Evolutionary conservation across 2,113 vertebrate species (phyloP), one percentile per base, ranked within the genome.

Genomic region (Holacanthus passer): DNA sequence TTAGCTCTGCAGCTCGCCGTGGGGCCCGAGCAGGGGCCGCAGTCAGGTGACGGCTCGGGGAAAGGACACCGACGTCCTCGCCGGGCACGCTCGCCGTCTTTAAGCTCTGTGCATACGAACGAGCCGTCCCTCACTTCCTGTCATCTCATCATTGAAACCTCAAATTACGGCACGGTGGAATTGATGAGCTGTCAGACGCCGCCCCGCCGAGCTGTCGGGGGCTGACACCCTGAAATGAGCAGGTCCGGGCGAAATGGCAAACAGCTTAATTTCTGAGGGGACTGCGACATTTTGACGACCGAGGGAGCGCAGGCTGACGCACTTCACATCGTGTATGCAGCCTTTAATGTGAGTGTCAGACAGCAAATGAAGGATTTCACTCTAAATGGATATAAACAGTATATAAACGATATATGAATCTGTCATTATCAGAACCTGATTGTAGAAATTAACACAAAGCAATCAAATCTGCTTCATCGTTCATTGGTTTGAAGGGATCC

Each of bases 91-190:
- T 48, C 10, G 13, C 64, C 3, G 47, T 8, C 19, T n/a, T 82
- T 53, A 43, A 77, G 76, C 63, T 10, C 13, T 0, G 55, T 32
- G 53, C 73, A 24, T 59, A n/a, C 3, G 27, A 67, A 55, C 2
- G 8, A 9, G 45, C 68, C 13, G 31, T 71, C 45, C 58, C 58
- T 79, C 71, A 22, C 35, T 77, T 66, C 24, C 82, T 83, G 88
- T 81, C 91, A 81, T 45, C 62, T 63, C 65, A 20, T 83, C 87
- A 77, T 1, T 63, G 63, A 87, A 90, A 86, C 68, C 60, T 80
- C 65, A 82, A 79, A 90, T 82, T 65, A 82, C 2, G 56, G 20
- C 20, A 3, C 17, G 0, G 31, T 41, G 75, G 70, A 80, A 85
- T 47, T 80, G 90, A 89, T 87, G 83, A 86, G 60, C 87, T 85